Conservation (phyloP, 2,113 vertebrate species). For the Epinephelus cyanopodus region DNA sequence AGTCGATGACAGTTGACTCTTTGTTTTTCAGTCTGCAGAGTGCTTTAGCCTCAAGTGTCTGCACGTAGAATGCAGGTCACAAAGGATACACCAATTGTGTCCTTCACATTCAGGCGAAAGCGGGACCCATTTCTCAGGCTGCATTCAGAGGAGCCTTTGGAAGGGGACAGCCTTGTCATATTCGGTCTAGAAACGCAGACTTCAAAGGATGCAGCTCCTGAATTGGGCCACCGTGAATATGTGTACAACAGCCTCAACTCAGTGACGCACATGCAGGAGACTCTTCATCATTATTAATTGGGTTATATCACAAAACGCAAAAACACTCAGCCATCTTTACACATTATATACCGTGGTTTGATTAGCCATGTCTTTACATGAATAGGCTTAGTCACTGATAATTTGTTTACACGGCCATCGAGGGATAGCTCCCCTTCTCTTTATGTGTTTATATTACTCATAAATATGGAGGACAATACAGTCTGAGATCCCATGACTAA, state of each 20-base stretch:
- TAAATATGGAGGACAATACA: conserved; percentile 57
- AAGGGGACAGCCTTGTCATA: conserved; percentile 58
- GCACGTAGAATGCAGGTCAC: not conserved
- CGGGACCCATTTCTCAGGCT: conserved; percentile 7
- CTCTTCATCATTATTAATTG: conserved; percentile 55
- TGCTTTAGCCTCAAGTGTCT: conserved; percentile 4
- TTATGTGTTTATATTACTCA: conserved; percentile 56
- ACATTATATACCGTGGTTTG: conserved; percentile 12
- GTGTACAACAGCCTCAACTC: conserved; percentile 15
- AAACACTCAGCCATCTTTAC: conserved; percentile 26
- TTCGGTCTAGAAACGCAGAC: conserved; percentile 46
- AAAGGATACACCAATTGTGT: conserved; percentile 5
- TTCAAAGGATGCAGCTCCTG: conserved; percentile 41
- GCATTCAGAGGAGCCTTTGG: conserved; percentile 35
- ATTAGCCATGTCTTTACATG: conserved; percentile 51
- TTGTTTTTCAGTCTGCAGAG: not conserved
- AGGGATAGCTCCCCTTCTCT: conserved; percentile 38
- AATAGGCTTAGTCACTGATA: conserved; percentile 53
- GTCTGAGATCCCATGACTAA: conserved; percentile 60
- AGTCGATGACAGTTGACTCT: not conserved
- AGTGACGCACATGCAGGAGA: conserved; percentile 26
- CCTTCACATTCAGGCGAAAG: conserved; percentile 30
- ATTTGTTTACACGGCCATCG: conserved; percentile 46
- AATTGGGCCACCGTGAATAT: conserved; percentile 42
- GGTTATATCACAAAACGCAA: conserved; percentile 35